phyloP scores from a whole-genome alignment of 2,797 vertebrate species.

The Buphagus erythrorhynchus region DNA sequence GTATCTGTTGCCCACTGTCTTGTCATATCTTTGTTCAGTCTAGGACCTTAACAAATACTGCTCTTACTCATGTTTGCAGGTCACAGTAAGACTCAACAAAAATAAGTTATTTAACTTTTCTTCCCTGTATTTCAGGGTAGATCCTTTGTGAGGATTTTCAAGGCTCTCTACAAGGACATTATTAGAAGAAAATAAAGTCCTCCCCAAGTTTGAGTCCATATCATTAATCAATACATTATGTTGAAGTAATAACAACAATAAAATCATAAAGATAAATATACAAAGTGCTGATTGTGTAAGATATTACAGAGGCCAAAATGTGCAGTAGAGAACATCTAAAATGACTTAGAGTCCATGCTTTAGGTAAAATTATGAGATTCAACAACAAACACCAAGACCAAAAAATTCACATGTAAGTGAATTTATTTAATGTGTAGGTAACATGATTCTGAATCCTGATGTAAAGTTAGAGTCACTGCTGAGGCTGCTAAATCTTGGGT shows the following conservation, averaged over 20 bases:
- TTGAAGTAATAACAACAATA: background rate
- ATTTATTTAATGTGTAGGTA: background rate
- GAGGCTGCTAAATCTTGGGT: background rate
- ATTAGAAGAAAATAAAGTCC: background rate
- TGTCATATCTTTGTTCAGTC: background rate
- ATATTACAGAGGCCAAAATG: background rate
- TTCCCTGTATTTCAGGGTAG: background rate
- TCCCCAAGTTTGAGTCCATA: background rate
- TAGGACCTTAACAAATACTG: background rate
- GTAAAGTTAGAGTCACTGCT: background rate
- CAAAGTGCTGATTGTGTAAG: background rate
- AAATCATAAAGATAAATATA: background rate
- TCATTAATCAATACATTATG: background rate
- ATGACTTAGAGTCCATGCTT: background rate
- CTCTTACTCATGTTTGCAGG: background rate
- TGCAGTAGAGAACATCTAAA: background rate
- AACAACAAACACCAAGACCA: background rate
- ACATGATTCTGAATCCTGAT: background rate
- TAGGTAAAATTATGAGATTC: background rate
- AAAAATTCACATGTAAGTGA: background rate
- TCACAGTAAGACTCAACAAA: background rate
- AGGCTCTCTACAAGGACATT: background rate
- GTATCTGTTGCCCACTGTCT: background rate
- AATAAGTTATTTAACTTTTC: background rate
- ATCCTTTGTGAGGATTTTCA: background rate